Base-by-base conservation (phyloP, 2,888 invertebrate genomes). In the Cephus nigrinus region DNA sequence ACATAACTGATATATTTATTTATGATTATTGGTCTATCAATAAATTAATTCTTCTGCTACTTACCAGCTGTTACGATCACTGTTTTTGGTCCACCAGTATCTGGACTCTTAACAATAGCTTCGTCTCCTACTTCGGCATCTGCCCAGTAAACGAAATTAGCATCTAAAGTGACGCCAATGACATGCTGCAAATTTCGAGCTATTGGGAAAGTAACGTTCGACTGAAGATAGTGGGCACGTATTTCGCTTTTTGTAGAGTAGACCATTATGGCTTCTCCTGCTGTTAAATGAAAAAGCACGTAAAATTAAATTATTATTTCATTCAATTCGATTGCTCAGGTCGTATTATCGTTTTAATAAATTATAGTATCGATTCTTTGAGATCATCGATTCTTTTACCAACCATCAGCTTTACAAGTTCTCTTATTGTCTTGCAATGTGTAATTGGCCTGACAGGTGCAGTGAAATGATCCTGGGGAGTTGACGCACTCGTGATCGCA, bases 141-240 rank as follows among this genome's bases (percentile, higher is more conserved):
- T 5, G 96, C 95, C 97, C 97, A 97, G 88, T 96, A 97, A 36
- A 97, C 90, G 82, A 94, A 92, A 3, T 92, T 92, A 0, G 95
- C 95, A 86, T 97, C 96, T 83, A 93, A 95, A 0, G 95, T 92
- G 0, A 97, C 94, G 1, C 96, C 96, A 11, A 94, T 94, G 1
- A 93, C 94, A 81, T 94, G 93, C 69, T 93, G 93, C 35, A 94
- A 88, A 81, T 93, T 92, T 55, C 87, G 90, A 0, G 93, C 93
- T 1, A 95, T 88, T 77, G 92, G 75, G 89, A 92, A 88, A 90
- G 93, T 92, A 2, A 93, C 83, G 71, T 93, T 91, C 0, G 94
- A 93, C 69, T 93, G 92, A 12, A 97, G 86, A 82, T 94, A 94
- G 11, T 95, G 90, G 0, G 94, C 95, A 82, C 94, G 93, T 55